A percentile compares a stretch with the other conserved stretches of the same genome.
Conservation (phyloP, 92 coral and sea anemone species). For the Anthopleura xanthogrammica region DNA sequence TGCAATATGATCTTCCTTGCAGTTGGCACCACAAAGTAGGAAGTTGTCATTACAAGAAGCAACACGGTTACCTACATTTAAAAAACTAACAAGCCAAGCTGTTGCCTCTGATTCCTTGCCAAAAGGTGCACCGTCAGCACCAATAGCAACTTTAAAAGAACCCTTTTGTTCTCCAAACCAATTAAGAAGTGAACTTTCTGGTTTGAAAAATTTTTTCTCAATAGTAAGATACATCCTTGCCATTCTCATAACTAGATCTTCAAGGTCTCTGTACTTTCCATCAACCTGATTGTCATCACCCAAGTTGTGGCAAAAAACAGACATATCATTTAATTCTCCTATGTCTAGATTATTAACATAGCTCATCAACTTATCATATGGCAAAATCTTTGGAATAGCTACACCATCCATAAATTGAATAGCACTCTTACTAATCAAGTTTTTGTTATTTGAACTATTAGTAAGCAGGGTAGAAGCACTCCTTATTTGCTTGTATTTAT, state of each 20-base stretch:
- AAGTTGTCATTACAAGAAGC: conserved; percentile 45
- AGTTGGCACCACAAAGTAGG: conserved; percentile 43
- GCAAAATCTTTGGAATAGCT: conserved; percentile 41
- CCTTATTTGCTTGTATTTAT: conserved; percentile 44
- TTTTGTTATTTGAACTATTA: conserved; percentile 5
- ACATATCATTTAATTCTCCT: conserved; percentile 46
- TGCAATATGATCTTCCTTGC: no score
- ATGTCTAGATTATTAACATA: no score
- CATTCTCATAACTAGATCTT: conserved; percentile 39
- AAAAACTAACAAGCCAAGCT: conserved; percentile 61
- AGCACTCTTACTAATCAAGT: background rate
- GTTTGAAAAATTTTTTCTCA: conserved; percentile 8
- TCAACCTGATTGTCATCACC: conserved; percentile 35
- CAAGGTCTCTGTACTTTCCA: conserved; percentile 53
- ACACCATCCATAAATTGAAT: conserved; percentile 36
- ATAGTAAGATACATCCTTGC: conserved; percentile 47
- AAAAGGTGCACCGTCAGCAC: no score
- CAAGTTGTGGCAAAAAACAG: conserved; percentile 26
- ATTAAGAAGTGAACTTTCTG: background rate
- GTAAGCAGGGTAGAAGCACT: conserved; percentile 26
- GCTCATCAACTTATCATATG: conserved; percentile 52
- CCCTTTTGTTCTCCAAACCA: conserved; percentile 65
- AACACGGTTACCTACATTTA: conserved; percentile 54
- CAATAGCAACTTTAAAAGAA: conserved; percentile 63
- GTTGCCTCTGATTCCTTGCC: no score